Conservation (phyloP, 2,113 vertebrate species). For the Panthera uncia region DNA sequence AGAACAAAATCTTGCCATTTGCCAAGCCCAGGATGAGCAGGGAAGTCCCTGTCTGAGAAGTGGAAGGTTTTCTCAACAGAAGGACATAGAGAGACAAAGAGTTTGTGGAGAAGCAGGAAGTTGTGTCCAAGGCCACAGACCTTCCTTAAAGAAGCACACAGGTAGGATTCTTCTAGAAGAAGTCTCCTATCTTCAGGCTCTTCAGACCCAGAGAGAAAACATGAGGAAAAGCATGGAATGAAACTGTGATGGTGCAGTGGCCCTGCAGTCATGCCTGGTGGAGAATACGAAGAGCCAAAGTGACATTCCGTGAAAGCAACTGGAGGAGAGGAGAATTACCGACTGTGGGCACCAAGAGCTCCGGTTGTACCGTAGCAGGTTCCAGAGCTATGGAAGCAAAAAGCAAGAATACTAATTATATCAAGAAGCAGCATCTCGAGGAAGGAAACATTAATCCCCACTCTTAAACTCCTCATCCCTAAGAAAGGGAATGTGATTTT, state of each 20-base stretch:
- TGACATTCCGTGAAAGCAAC: neutral
- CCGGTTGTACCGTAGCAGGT: neutral
- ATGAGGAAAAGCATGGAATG: neutral
- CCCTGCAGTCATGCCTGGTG: neutral
- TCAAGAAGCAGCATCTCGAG: neutral
- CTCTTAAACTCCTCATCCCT: neutral
- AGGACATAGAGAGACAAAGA: neutral
- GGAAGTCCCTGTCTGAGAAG: neutral
- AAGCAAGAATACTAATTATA: neutral
- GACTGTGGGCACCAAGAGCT: constrained; percentile 7
- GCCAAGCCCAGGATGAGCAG: neutral
- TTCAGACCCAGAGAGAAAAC: neutral
- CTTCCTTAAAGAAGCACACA: neutral
- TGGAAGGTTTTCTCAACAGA: neutral
- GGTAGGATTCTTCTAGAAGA: neutral
- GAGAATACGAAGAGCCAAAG: neutral
- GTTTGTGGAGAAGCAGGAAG: neutral
- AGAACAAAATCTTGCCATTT: neutral
- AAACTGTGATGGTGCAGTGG: neutral
- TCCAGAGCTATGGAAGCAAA: constrained; percentile 60
- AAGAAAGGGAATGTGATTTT: neutral
- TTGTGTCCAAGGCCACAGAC: neutral
- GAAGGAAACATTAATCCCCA: neutral
- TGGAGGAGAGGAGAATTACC: constrained; percentile 34
- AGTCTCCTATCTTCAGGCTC: neutral